A percentile compares a stretch with the other conserved stretches of the same genome.
These are phyloP conservation scores for Clarias laeviceps DNA, from an alignment of 2,797 vertebrate genomes.

Conservation along the genomic window DNA sequence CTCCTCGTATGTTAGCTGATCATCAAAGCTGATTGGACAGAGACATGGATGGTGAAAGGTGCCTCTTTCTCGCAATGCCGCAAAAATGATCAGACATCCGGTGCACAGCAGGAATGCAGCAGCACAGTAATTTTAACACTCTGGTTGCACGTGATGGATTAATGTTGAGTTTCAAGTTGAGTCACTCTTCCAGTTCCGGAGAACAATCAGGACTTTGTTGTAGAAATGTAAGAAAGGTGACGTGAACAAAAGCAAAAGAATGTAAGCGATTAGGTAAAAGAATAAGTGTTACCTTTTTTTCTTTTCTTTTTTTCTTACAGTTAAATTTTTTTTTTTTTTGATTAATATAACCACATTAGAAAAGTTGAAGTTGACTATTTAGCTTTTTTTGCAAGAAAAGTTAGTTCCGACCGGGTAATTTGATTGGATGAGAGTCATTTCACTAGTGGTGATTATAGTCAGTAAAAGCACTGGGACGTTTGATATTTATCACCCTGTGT, in stretches of 20 bases:
- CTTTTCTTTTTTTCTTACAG: not conserved
- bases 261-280: not conserved
- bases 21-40: conserved; percentile 33
- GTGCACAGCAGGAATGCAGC: too few relatives aligned
- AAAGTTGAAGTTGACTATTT: too few relatives aligned
- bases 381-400: too few relatives aligned
- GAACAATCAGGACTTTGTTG: not conserved
- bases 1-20: conserved; percentile 28
- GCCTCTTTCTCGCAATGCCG: conserved; percentile 12
- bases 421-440: too few relatives aligned
- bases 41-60: conserved; percentile 4
- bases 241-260: not conserved
- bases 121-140: too few relatives aligned
- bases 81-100: not conserved
- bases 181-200: not conserved
- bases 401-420: too few relatives aligned
- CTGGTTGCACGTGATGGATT: too few relatives aligned
- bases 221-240: not conserved
- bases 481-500: too few relatives aligned
- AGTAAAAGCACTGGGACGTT: too few relatives aligned
- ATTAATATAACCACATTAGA: too few relatives aligned
- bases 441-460: too few relatives aligned
- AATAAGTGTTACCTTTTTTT: not conserved
- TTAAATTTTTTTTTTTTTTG: not conserved
- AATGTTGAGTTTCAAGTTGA: not conserved